Conservation (phyloP, 2,113 vertebrate species). For the Typhlomys cinereus region DNA sequence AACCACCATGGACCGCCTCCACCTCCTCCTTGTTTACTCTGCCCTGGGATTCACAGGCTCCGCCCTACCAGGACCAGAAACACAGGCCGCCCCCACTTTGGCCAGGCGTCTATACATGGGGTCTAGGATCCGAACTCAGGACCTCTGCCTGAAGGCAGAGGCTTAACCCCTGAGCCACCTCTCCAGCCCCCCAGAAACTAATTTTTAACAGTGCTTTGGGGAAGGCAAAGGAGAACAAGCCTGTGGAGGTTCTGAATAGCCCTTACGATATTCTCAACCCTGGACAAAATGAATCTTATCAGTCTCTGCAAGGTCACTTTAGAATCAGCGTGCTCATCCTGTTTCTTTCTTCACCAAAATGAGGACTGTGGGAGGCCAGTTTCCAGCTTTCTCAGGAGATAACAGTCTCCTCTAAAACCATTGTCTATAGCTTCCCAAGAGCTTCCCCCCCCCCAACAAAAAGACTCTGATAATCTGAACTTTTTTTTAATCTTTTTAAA, state of each 20-base stretch:
- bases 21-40: no score
- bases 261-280: not conserved
- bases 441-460: not conserved
- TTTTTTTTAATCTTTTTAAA: not conserved
- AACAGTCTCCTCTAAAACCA: not conserved
- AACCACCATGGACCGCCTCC: no score
- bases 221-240: not conserved
- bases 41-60: no score
- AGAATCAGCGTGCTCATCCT: not conserved
- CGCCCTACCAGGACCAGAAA: no score
- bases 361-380: not conserved
- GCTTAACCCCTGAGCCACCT: not conserved
- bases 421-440: not conserved
- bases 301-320: not conserved
- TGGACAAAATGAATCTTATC: not conserved
- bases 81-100: no score
- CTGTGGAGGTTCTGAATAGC: not conserved
- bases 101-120: no score
- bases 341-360: not conserved
- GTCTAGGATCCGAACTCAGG: not conserved
- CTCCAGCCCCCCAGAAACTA: not conserved
- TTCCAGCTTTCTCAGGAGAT: no score
- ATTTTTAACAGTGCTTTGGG: not conserved
- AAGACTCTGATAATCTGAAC: not conserved
- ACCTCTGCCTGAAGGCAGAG: not conserved